Evolutionary conservation across 2,888 invertebrate species (phyloP).

Genomic region (Calameuta pallipes): DNA sequence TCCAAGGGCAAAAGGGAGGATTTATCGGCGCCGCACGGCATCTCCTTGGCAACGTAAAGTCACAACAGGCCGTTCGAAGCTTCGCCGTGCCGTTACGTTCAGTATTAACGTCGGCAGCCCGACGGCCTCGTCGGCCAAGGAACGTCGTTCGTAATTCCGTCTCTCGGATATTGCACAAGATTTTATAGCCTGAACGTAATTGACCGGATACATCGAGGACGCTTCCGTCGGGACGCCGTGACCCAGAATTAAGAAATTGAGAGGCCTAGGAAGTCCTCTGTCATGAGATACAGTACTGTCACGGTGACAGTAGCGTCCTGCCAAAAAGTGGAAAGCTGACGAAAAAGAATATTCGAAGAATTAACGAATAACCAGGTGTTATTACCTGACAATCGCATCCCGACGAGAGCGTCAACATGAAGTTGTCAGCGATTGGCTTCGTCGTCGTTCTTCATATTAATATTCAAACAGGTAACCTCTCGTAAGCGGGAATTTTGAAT

Average conservation of each 20-base stretch:
- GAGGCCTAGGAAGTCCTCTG: background rate
- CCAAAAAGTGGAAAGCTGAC: background rate
- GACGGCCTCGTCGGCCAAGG: background rate
- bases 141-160: background rate
- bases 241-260: background rate
- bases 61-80: constrained; percentile 36
- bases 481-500: accelerated
- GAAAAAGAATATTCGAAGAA: background rate
- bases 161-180: background rate
- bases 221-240: background rate
- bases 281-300: background rate
- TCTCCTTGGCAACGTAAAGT: constrained; percentile 43
- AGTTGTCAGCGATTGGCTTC: background rate
- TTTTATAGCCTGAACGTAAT: background rate
- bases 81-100: background rate
- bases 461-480: background rate
- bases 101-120: background rate
- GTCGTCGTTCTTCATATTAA: background rate
- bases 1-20: constrained; percentile 27
- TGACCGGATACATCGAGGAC: background rate
- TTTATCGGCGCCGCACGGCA: constrained; percentile 14
- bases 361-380: background rate
- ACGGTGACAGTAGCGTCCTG: background rate
- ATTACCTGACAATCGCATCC: background rate
- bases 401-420: background rate